Evolutionary conservation across 1,140 invertebrate species (phyloP), one percentile per base, ranked within the genome.

Genomic region (Penaeus japonicus): DNA sequence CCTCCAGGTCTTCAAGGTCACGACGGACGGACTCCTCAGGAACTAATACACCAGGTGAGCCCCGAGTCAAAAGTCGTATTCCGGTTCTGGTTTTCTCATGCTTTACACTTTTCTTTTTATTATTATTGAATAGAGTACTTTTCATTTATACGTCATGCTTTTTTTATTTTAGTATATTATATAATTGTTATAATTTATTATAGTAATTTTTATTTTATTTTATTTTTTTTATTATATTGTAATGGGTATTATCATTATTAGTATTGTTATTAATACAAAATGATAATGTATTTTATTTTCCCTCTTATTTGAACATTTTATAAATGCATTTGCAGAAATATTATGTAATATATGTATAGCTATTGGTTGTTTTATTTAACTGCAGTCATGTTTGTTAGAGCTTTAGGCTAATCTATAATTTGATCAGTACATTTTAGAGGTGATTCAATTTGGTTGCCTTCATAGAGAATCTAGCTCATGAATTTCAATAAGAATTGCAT

Each of bases 21-120:
- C 83, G 90, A 70, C 93, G 94, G 84, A 95, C 95, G 7, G 95
- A 96, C 91, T 94, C 93, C 12, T 95, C 95, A 91, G 95, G 95
- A 27, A 95, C 95, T 27, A 96, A 96, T 90, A 96, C 95, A 70
- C 95, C 96, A 90, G 95, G 95, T 94, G 93, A 93, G 0, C 57
- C 22, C 20, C 55, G 18, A 20, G 15, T 57, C 32, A n/a, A 17
- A n/a, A 32, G 32, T 35, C 0, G 80, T 70, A 30, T 18, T 24
- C 4, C 4, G 85, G 30, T n/a, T 89, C 47, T 5, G 30, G 3
- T 80, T 24, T n/a, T 57, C 73, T 55, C 32, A 47, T 22, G 4
- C 30, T 57, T 20, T 3, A 22, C 62, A 24, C 2, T 39, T 20
- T 0, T 83, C 32, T 22, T 54, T 57, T 4, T 53, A 17, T 57